Conservation (phyloP, 1,140 invertebrate species). For the Glossosoma conforme region DNA sequence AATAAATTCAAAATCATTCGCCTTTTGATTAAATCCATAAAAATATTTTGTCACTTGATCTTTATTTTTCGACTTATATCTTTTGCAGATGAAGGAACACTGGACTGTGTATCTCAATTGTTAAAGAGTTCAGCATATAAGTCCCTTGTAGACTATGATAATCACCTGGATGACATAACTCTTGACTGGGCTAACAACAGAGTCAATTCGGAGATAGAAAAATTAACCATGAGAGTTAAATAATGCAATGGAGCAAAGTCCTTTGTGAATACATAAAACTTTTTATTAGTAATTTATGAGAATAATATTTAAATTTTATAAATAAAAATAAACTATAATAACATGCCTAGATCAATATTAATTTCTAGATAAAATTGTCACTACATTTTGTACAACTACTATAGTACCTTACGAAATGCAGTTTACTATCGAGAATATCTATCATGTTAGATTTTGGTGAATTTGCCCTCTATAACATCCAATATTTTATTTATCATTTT, state of each 20-base stretch:
- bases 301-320: neutral
- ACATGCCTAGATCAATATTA: neutral
- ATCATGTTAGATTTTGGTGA: no score
- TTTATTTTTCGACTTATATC: slow-evolving; percentile 30
- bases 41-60: slow-evolving; percentile 13
- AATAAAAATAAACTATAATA: neutral
- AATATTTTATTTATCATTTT: no score
- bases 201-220: slow-evolving; percentile 56
- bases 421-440: no score
- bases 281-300: neutral
- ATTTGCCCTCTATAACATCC: no score
- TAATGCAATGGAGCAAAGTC: neutral
- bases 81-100: slow-evolving; percentile 47
- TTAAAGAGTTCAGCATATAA: slow-evolving; percentile 63
- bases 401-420: neutral
- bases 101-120: slow-evolving; percentile 62
- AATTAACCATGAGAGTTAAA: slow-evolving; percentile 25
- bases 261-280: neutral
- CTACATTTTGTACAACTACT: neutral
- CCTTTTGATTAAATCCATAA: neutral
- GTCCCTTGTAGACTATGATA: slow-evolving; percentile 83
- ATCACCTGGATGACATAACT: slow-evolving; percentile 79
- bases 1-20: neutral
- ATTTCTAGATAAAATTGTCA: slow-evolving; percentile 3
- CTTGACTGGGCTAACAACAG: slow-evolving; percentile 76